Conservation (phyloP, 1,140 invertebrate species). For the Halictus rubicundus region DNA sequence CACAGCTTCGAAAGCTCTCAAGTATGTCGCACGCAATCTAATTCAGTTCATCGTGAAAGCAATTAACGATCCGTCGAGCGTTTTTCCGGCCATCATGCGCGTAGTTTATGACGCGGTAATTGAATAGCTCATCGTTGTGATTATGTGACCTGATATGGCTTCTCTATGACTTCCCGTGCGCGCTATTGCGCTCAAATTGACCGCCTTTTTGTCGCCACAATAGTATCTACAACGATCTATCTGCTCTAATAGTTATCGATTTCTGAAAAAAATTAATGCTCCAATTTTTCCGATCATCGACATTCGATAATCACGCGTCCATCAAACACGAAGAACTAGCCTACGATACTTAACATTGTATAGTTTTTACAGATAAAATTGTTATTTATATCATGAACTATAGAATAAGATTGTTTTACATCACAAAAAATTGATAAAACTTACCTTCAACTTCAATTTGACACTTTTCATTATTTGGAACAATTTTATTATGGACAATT, state of each 20-base stretch:
- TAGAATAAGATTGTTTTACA: too few relatives aligned
- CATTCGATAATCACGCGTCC: too few relatives aligned
- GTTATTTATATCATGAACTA: too few relatives aligned
- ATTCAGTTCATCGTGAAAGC: slow-evolving; percentile 13
- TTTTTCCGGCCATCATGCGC: slow-evolving; percentile 41
- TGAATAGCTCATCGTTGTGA: slow-evolving; percentile 33
- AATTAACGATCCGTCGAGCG: slow-evolving; percentile 43
- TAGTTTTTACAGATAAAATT: too few relatives aligned
- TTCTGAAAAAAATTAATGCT: not conserved
- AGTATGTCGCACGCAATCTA: slow-evolving; percentile 12
- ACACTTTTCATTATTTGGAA: too few relatives aligned
- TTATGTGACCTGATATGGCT: slow-evolving; percentile 27
- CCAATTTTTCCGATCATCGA: too few relatives aligned
- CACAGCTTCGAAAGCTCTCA: not conserved
- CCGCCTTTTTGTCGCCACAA: not conserved
- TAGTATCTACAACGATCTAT: slow-evolving; percentile 14
- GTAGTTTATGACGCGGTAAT: slow-evolving; percentile 37
- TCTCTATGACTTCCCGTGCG: slow-evolving; percentile 35
- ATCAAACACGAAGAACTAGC: too few relatives aligned
- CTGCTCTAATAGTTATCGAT: slow-evolving; percentile 20
- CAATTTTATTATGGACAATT: too few relatives aligned
- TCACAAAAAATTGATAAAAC: too few relatives aligned
- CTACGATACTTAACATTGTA: too few relatives aligned
- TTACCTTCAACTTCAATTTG: too few relatives aligned
- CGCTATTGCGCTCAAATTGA: slow-evolving; percentile 21